phyloP scores from a whole-genome alignment of 2,888 invertebrate genomes.

The Autographa pulchrina region DNA sequence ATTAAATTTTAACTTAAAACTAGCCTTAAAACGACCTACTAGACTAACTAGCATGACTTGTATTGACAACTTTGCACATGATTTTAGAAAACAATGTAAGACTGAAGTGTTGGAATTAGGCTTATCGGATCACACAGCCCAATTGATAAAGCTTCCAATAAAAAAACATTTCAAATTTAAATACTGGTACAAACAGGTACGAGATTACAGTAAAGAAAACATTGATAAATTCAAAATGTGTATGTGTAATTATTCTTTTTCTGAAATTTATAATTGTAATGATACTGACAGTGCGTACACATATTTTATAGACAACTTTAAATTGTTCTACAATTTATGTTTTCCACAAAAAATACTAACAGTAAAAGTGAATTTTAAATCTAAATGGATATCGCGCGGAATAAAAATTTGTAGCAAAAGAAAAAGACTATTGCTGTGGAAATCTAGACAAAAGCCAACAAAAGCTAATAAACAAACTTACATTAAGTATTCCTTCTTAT shows the following conservation, averaged over 20 bases:
- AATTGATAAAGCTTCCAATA: no score
- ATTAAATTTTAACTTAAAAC: no score
- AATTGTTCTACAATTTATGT: background rate
- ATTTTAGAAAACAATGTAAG: no score
- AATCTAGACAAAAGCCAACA: background rate
- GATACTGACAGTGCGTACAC: background rate
- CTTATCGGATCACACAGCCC: no score
- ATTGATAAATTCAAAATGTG: slow-evolving; percentile 5
- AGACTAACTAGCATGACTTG: no score
- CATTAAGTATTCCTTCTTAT: no score
- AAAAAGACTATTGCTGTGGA: background rate
- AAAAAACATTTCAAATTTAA: background rate
- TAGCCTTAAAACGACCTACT: no score
- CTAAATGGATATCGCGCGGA: background rate
- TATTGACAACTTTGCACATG: no score
- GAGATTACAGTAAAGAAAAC: background rate
- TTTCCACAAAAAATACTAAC: background rate
- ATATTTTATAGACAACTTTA: background rate
- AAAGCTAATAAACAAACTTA: no score
- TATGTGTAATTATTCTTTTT: background rate
- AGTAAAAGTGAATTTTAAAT: background rate
- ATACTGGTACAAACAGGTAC: slow-evolving; percentile 3
- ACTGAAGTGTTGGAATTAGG: no score
- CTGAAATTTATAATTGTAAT: background rate
- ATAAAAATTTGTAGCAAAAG: background rate